A percentile compares a stretch with the other conserved stretches of the same genome.
Conservation (phyloP, 2,113 vertebrate genomes). For the Procavia capensis region DNA sequence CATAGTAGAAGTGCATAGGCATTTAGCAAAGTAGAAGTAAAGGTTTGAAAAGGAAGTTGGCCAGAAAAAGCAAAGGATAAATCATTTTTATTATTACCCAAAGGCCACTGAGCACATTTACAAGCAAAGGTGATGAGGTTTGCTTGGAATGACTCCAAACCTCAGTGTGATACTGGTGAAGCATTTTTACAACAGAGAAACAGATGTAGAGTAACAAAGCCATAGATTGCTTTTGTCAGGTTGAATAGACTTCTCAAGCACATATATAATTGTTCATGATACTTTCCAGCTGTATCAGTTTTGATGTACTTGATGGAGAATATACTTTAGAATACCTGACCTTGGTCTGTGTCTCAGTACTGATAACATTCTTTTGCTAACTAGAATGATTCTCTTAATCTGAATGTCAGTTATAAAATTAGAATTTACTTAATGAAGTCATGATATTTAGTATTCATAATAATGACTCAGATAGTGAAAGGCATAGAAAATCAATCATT, state of each 20-base stretch:
- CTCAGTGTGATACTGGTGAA: neutral
- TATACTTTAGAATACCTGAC: neutral
- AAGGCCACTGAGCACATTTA: conserved; percentile 49
- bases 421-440: conserved; percentile 54
- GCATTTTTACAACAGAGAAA: conserved; percentile 7
- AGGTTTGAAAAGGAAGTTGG: conserved; percentile 50
- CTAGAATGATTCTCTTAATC: conserved; percentile 26
- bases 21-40: conserved; percentile 40
- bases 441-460: neutral
- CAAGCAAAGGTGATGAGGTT: conserved; percentile 26
- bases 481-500: neutral
- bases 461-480: conserved; percentile 15
- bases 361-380: neutral
- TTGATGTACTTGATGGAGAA: conserved; percentile 41
- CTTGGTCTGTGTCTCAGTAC: conserved; percentile 29
- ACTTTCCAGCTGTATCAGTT: neutral
- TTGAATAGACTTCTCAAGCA: conserved; percentile 27
- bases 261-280: neutral
- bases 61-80: conserved; percentile 49
- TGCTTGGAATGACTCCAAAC: conserved; percentile 47
- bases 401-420: conserved; percentile 46
- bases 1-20: neutral
- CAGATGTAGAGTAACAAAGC: neutral
- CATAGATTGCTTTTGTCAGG: neutral
- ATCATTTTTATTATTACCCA: conserved; percentile 52